Conservation (phyloP, 2,113 vertebrate genomes). For the Spea bombifrons region DNA sequence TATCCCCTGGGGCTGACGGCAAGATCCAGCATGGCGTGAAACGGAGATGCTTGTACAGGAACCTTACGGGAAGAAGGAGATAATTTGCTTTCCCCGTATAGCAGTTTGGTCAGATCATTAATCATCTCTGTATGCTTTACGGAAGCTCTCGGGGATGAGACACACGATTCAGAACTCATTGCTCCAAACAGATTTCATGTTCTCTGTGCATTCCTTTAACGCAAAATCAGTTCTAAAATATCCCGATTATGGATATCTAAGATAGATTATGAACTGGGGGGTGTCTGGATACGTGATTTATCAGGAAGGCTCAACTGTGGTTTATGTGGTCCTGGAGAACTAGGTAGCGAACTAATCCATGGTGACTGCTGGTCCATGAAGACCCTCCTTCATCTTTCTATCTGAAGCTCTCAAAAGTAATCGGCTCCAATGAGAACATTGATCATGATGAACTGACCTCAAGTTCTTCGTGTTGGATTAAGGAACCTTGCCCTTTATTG, state of each 20-base stretch:
- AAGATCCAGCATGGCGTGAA: background rate
- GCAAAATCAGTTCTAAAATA: no score
- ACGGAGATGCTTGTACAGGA: background rate
- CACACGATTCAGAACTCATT: no score
- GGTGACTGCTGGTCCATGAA: no score
- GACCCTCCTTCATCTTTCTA: background rate
- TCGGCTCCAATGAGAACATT: background rate
- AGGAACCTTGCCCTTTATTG: no score
- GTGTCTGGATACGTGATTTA: background rate
- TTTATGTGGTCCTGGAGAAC: background rate
- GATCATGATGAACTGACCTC: background rate
- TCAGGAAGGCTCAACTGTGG: background rate
- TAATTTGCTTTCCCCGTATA: conserved; percentile 10
- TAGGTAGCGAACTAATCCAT: background rate
- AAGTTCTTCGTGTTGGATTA: no score
- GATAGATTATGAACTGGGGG: background rate
- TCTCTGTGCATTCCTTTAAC: no score
- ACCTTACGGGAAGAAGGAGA: background rate
- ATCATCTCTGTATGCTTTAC: background rate
- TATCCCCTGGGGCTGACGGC: background rate
- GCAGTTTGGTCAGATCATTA: background rate
- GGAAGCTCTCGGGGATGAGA: background rate
- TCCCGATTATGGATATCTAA: background rate
- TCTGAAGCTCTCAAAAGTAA: background rate
- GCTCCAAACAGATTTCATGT: no score